These are phyloP conservation scores for Tinamus guttatus DNA, from an alignment of 2,113 vertebrate species.

Conservation along the genomic window DNA sequence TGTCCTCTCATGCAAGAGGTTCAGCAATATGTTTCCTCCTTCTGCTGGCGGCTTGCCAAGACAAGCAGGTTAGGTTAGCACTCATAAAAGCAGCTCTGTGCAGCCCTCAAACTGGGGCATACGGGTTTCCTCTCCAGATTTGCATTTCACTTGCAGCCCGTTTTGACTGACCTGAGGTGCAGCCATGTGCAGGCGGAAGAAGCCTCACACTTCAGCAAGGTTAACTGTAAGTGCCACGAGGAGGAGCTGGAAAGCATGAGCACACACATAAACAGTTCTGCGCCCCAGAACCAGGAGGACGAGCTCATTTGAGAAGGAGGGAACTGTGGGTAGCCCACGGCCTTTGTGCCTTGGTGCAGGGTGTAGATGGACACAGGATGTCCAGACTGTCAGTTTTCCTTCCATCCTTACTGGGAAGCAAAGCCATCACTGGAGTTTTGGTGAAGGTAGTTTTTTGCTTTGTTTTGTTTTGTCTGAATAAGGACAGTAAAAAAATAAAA, in stretches of 20 bases:
- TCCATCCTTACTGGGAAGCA: background rate
- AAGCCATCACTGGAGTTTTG: background rate
- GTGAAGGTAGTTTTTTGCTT: background rate
- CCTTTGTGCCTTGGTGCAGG: background rate
- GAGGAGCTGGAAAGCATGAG: background rate
- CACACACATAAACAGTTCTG: no score
- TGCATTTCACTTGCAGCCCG: background rate
- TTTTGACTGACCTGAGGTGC: background rate
- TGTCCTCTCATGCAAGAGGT: constrained; percentile 14
- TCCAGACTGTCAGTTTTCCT: background rate
- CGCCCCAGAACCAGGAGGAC: background rate
- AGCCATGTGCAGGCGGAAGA: background rate
- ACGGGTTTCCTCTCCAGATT: background rate
- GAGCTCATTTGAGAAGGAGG: background rate
- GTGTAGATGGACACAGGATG: background rate
- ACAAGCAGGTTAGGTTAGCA: constrained; percentile 18
- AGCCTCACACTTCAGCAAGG: background rate
- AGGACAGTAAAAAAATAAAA: background rate
- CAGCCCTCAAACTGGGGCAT: background rate
- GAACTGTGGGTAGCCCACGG: background rate
- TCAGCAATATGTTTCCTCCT: constrained; percentile 7
- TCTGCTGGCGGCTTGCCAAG: constrained; percentile 31
- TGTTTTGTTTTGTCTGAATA: background rate
- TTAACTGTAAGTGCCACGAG: background rate
- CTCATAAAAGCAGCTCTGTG: background rate